Conservation (phyloP, 2,888 invertebrate species). For the Troides helena region DNA sequence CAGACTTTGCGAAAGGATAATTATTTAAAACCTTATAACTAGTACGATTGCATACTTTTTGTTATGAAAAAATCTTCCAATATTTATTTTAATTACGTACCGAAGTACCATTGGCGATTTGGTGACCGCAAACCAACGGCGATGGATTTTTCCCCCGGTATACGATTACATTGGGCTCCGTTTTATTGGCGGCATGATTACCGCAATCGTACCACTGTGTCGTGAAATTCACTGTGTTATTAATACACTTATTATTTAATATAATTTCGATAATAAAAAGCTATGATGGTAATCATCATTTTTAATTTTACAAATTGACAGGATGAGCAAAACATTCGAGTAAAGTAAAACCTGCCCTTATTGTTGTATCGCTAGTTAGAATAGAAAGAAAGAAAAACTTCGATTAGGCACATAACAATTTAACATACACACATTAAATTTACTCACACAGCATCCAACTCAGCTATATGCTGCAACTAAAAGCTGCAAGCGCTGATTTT, state of each 20-base stretch:
- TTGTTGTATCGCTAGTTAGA: too few relatives aligned
- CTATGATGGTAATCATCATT: not conserved
- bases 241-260: not conserved
- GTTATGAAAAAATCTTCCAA: not conserved
- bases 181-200: conserved; percentile 1
- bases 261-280: not conserved
- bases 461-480: too few relatives aligned
- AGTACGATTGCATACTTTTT: not conserved
- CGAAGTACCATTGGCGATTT: conserved; percentile 1
- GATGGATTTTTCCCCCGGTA: conserved; percentile 1
- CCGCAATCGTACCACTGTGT: conserved; percentile 2
- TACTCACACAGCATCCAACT: too few relatives aligned
- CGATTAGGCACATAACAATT: too few relatives aligned
- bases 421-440: too few relatives aligned
- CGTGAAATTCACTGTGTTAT: not conserved
- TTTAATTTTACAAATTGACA: too few relatives aligned
- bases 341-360: too few relatives aligned
- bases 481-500: too few relatives aligned
- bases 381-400: too few relatives aligned
- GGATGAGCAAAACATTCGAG: too few relatives aligned
- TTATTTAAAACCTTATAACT: too few relatives aligned
- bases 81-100: conserved; percentile 1
- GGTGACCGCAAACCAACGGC: conserved; percentile 1
- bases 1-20: too few relatives aligned
- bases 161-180: conserved; percentile 1